Evolutionary conservation across 2,888 invertebrate genomes (phyloP).

Genomic region (Amaurobius ferox): DNA sequence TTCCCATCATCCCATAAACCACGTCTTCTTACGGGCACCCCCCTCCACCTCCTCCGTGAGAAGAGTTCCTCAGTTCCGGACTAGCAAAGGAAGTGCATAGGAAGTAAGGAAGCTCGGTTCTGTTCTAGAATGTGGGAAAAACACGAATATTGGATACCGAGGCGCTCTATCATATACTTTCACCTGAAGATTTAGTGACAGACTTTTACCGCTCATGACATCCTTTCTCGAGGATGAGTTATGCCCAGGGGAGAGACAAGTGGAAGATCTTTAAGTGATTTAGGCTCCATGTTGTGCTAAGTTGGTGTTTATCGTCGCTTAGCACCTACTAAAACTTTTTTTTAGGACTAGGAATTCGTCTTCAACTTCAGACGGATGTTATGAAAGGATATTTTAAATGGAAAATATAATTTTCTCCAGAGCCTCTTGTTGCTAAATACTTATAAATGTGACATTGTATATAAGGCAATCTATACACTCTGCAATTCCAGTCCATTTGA

Average conservation of each 20-base stretch:
- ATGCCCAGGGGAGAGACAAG: not conserved
- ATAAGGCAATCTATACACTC: too few relatives aligned
- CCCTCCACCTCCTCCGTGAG: constrained; percentile 28
- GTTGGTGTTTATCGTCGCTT: not conserved
- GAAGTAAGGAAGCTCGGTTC: not conserved
- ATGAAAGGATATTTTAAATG: too few relatives aligned
- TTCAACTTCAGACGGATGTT: too few relatives aligned
- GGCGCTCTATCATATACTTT: constrained; percentile 3
- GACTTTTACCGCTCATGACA: not conserved
- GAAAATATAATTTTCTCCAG: too few relatives aligned
- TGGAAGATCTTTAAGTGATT: not conserved
- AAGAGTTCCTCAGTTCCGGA: constrained; percentile 11
- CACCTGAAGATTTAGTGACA: not conserved
- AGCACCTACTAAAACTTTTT: too few relatives aligned
- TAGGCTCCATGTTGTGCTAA: not conserved
- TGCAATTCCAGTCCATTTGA: too few relatives aligned
- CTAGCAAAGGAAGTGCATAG: constrained; percentile 29
- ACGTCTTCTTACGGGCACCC: not conserved
- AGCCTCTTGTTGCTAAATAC: too few relatives aligned
- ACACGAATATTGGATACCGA: not conserved
- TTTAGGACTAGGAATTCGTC: too few relatives aligned
- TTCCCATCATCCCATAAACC: constrained; percentile 10
- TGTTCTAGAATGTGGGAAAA: constrained; percentile 24
- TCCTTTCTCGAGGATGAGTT: not conserved
- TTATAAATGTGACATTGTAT: too few relatives aligned